A percentile compares a stretch with the other conserved stretches of the same genome.
phyloP scores from a whole-genome alignment of 2,888 invertebrate genomes.

The Conops quadrifasciatus region DNA sequence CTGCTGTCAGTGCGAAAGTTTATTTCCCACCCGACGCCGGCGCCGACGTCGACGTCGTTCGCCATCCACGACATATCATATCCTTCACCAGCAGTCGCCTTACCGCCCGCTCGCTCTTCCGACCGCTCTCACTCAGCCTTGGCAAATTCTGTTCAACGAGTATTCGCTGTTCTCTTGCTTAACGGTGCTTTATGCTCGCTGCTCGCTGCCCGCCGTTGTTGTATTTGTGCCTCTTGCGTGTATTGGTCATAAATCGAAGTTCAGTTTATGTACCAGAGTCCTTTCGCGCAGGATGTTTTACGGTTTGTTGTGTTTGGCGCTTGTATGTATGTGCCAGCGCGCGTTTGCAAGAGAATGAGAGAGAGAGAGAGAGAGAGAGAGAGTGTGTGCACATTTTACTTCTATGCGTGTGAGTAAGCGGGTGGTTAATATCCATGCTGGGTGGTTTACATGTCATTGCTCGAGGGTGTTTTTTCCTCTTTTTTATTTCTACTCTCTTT shows the following conservation, averaged over 20 bases:
- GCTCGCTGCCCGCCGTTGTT: conserved; percentile 28
- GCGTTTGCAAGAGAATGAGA: too few species aligned
- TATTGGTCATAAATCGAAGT: conserved; percentile 64
- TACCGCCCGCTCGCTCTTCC: background rate
- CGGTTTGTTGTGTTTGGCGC: conserved; percentile 61
- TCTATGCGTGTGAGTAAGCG: conserved; percentile 37
- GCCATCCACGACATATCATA: conserved; percentile 38
- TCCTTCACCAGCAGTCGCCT: conserved; percentile 41
- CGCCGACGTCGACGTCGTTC: conserved; percentile 38
- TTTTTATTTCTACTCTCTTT: conserved; percentile 14
- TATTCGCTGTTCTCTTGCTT: conserved; percentile 11
- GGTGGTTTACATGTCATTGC: conserved; percentile 42
- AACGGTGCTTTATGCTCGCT: conserved; percentile 10
- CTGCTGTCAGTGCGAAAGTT: conserved; percentile 59
- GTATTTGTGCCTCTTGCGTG: conserved; percentile 47
- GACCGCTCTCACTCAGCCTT: background rate
- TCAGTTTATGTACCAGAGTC: conserved; percentile 55
- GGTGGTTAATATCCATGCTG: conserved; percentile 44
- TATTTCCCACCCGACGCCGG: conserved; percentile 53
- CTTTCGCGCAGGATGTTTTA: conserved; percentile 55
- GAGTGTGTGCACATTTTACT: conserved; percentile 28
- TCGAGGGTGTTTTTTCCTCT: conserved; percentile 50
- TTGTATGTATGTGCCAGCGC: conserved; percentile 37
- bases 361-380: too few species aligned
- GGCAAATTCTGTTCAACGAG: too few species aligned